phyloP scores from a whole-genome alignment of 53 echinoderm and acorn worm genomes.

The Temnopleurus reevesii region DNA sequence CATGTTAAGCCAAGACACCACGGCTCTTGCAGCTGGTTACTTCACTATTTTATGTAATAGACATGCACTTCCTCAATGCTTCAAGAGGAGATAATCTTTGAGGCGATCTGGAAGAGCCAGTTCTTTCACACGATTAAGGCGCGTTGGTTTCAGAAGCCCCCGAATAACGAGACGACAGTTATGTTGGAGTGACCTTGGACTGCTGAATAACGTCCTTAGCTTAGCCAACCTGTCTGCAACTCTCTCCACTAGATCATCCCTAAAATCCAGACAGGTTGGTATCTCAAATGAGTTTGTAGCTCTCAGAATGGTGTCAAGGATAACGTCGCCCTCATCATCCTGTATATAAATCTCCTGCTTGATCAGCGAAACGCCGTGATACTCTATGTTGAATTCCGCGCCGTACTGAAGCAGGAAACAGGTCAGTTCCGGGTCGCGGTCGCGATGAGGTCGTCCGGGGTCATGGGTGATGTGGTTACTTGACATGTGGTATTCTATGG shows the following conservation, averaged over 20 bases:
- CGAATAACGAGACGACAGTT: constrained; percentile 63
- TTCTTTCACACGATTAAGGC: constrained; percentile 64
- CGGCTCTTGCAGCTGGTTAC: no score
- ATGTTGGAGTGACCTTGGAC: constrained; percentile 73
- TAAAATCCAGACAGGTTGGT: constrained; percentile 47
- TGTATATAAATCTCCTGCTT: constrained; percentile 82
- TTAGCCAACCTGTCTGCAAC: constrained; percentile 60
- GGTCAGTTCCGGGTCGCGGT: constrained; percentile 64
- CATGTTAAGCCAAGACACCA: no score
- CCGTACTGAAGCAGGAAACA: constrained; percentile 75
- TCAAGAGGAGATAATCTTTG: constrained; percentile 80
- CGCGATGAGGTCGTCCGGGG: constrained; percentile 44
- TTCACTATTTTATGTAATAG: no score
- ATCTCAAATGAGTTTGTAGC: constrained; percentile 60
- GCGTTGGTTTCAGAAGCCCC: constrained; percentile 48
- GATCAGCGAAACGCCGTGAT: constrained; percentile 69
- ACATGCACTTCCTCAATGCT: neutral
- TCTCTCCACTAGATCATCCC: neutral
- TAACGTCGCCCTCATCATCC: constrained; percentile 35
- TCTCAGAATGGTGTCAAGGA: constrained; percentile 69
- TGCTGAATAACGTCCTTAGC: constrained; percentile 63
- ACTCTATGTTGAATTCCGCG: constrained; percentile 74
- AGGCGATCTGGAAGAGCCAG: constrained; percentile 70
- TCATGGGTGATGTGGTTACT: constrained; percentile 73
- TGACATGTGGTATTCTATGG: constrained; percentile 70